These are phyloP conservation scores for Drosophila serrata DNA, from an alignment of 1,140 invertebrate genomes.

Conservation along the genomic window DNA sequence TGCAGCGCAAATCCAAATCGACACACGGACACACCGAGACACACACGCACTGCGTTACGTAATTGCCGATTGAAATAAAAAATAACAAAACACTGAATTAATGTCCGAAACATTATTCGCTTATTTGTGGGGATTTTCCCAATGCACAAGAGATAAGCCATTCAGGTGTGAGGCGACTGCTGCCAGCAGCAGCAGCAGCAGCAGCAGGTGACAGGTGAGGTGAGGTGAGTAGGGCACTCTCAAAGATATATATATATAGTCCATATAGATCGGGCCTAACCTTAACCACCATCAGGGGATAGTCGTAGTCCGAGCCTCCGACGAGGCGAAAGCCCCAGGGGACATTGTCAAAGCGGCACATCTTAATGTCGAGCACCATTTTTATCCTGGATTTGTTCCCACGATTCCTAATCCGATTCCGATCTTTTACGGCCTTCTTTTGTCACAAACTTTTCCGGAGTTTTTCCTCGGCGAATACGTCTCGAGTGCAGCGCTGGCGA, in stretches of 20 bases:
- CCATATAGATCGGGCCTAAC: conserved; percentile 86
- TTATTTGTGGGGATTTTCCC: not conserved
- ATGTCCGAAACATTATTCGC: not conserved
- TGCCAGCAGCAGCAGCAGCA: no score
- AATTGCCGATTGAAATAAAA: conserved; percentile 28
- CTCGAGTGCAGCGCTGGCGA: conserved; percentile 58
- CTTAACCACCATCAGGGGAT: conserved; percentile 93
- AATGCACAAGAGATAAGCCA: not conserved
- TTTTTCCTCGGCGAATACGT: conserved; percentile 7
- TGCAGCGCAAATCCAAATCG: conserved; percentile 55
- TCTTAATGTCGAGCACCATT: conserved; percentile 87
- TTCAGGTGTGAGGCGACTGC: no score
- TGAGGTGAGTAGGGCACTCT: conserved; percentile 2
- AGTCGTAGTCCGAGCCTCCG: conserved; percentile 93
- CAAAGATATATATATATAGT: conserved; percentile 8
- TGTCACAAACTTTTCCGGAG: conserved; percentile 18
- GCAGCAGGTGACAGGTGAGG: conserved; percentile 52
- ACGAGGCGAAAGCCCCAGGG: conserved; percentile 96
- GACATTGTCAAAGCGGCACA: conserved; percentile 88
- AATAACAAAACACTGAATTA: conserved; percentile 19
- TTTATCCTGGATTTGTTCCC: conserved; percentile 21
- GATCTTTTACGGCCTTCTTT: not conserved
- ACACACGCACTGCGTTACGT: conserved; percentile 49
- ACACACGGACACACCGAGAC: conserved; percentile 43
- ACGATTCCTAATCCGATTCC: not conserved